Evolutionary conservation across 2,113 vertebrate genomes (phyloP).

Genomic region (Amphiprion ocellaris): DNA sequence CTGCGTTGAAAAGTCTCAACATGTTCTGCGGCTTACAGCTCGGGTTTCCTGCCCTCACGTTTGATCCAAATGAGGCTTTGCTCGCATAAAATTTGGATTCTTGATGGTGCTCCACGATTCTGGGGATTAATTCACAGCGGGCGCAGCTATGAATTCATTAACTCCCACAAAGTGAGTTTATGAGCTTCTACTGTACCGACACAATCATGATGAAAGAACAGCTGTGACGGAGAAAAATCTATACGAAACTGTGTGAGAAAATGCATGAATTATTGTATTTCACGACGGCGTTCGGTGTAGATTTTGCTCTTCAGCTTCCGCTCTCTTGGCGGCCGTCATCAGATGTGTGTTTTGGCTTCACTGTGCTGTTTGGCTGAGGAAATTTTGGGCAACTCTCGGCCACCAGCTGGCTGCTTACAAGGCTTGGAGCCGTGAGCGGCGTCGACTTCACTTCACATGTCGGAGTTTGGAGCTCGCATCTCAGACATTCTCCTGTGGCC

Average conservation of each 20-base stretch:
- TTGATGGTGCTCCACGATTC: slow-evolving; percentile 17
- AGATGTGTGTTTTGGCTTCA: slow-evolving; percentile 60
- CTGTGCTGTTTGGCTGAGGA: slow-evolving; percentile 43
- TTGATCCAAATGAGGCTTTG: slow-evolving; percentile 54
- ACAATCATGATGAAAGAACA: not conserved
- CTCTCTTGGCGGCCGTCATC: slow-evolving; percentile 32
- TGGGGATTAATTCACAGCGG: slow-evolving; percentile 28
- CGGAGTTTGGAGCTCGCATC: slow-evolving; percentile 31
- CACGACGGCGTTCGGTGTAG: not conserved
- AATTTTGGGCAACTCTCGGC: slow-evolving; percentile 55
- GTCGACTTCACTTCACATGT: slow-evolving; percentile 39
- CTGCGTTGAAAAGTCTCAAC: slow-evolving; percentile 26
- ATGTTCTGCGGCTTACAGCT: slow-evolving; percentile 41
- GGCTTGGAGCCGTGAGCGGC: slow-evolving; percentile 54
- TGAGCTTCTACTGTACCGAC: slow-evolving; percentile 1
- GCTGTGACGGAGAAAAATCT: not conserved
- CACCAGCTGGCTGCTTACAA: slow-evolving; percentile 66
- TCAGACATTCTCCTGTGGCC: slow-evolving; percentile 29
- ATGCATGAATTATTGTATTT: slow-evolving; percentile 16
- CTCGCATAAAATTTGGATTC: slow-evolving; percentile 25
- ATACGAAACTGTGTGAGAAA: not conserved
- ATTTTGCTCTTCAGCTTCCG: slow-evolving; percentile 7
- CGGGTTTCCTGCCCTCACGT: slow-evolving; percentile 2
- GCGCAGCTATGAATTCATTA: not conserved
- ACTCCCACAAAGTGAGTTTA: not conserved